Evolutionary conservation across 2,113 vertebrate species (phyloP), one percentile per base, ranked within the genome.

Genomic region (Eublepharis macularius): DNA sequence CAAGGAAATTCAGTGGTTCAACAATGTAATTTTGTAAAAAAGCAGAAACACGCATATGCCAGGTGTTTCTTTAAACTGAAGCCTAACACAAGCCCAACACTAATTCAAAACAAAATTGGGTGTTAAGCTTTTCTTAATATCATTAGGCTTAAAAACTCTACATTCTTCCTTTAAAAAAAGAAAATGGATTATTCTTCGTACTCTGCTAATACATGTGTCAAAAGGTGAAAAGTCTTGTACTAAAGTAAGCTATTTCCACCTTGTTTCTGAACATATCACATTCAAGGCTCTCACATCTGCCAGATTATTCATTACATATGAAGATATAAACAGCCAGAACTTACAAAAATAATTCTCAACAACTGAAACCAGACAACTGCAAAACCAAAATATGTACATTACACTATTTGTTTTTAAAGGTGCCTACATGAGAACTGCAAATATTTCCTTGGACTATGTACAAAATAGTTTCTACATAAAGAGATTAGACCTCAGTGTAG

Each of bases 1-100:
- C 94, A 96, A 87, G 93, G 86, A 75, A 94, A 90, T 94, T 94
- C 95, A 96, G 94, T 94, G 94, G 93, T 90, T 95, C 93, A 95
- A 95, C 95, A 94, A 76, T 89, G 73, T 87, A 89, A 89, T 88
- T 88, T 84, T 73, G 49, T 80, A 91, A 86, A 96, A n/a, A 94
- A 92, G 89, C 88, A 92, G 3, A 86, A 93, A 82, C 77, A 93
- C 94, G 95, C 81, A 95, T 95, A 94, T 91, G 93, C 81, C 91
- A 91, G 68, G 2, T 82, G 87, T 32, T 72, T 60, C 47, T 60
- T 72, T 54, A 34, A 63, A 72, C 49, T 75, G 87, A 91, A 95
- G 92, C 87, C 93, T 92, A 94, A 92, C 81, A 88, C 72, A 91
- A 95, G 92, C 86, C 93, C 92, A 94, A 92, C 81, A 88, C 72